phyloP scores from a whole-genome alignment of 2,888 invertebrate genomes.

The Tenthredo scrophulariae region DNA sequence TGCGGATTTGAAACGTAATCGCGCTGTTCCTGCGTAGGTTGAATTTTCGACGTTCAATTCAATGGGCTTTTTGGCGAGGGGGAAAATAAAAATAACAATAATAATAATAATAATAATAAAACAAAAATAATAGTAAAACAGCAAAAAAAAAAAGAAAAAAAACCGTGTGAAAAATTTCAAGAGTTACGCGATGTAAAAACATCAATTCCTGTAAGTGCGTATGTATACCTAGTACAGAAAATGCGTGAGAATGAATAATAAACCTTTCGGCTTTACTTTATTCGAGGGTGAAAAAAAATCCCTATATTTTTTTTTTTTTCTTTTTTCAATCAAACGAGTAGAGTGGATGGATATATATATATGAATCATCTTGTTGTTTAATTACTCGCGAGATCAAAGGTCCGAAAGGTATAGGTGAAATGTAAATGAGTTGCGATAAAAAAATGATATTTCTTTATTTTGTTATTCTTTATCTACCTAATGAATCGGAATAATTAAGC shows the following conservation, averaged over 20 bases:
- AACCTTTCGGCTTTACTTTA: background rate
- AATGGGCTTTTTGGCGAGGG: background rate
- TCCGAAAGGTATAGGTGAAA: background rate
- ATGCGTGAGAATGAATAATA: background rate
- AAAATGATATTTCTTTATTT: background rate
- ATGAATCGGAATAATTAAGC: background rate
- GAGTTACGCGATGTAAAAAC: background rate
- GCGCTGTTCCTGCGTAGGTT: background rate
- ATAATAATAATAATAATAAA: too few relatives aligned
- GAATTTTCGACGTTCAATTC: background rate
- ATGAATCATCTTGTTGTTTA: slow-evolving; percentile 6
- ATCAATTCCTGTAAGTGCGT: background rate
- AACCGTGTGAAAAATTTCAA: background rate
- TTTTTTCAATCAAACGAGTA: background rate
- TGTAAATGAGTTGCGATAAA: background rate
- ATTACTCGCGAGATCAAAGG: slow-evolving; percentile 13
- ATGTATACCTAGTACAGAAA: background rate
- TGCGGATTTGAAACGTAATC: background rate
- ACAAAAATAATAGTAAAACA: too few relatives aligned
- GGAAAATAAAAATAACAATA: too few relatives aligned
- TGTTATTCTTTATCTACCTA: background rate
- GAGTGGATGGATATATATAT: background rate
- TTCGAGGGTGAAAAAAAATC: background rate
- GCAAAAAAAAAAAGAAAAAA: background rate
- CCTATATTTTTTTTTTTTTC: background rate